Base-by-base conservation (phyloP, 35 echinoderm and acorn worm genomes). In the Patiria miniata region DNA sequence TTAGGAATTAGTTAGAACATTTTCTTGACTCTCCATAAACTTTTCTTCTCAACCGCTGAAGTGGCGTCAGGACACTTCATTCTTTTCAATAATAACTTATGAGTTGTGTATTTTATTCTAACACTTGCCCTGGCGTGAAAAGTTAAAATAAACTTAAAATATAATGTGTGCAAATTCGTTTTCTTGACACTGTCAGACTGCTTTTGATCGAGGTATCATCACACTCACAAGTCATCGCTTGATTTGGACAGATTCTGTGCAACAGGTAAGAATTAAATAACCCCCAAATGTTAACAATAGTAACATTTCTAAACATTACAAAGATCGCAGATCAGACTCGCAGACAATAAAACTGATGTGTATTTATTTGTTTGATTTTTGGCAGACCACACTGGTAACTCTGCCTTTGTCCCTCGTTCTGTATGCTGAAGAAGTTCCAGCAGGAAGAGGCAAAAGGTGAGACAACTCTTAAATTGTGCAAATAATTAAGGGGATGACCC, bases 131-230 rank as follows among this genome's bases (percentile, higher is more conserved):
- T n/a, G n/a, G n/a, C n/a, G n/a, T n/a, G n/a, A n/a, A n/a, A n/a
- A n/a, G n/a, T n/a, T n/a, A n/a, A n/a, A n/a, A n/a, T n/a, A n/a
- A n/a, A n/a, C n/a, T n/a, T n/a, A n/a, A n/a, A n/a, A n/a, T n/a
- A n/a, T 19, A 37, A 26, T 50, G 22, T 83, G 40, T 21, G 7
- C 5, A 39, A 36, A 5, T 5, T 79, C 21, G 40, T 82, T 82
- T 17, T 2, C 50, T 29, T 85, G 21, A 2, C 21, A 2, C n/a
- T 90, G 83, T 32, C 80, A 90, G 87, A 90, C 87, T 59, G 79
- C 81, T 19, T 90, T 90, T 83, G 87, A 90, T 61, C 40, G 81
- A 83, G 87, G 87, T 18, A 60, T 90, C 28, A 42, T 80, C 37
- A 61, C 81, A 7, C 17, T 90, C 8, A 90, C 87, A 73, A 90